Base-by-base conservation (phyloP, 2,113 vertebrate species). In the Paratilapia polleni region DNA sequence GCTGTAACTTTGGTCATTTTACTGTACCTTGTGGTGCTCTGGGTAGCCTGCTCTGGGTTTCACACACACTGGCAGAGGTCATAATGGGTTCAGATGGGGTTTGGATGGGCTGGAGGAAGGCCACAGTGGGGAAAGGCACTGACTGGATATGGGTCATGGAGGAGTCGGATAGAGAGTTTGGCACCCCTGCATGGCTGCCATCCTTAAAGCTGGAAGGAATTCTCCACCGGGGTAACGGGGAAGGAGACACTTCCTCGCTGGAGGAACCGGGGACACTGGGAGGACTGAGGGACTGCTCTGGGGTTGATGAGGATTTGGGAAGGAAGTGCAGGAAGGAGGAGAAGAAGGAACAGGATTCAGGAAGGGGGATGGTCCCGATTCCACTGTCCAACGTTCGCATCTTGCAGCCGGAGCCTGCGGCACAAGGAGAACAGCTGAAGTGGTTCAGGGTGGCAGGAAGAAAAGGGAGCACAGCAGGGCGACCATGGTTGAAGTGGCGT, bases 381-480 rank as follows among this genome's bases (percentile, higher is more conserved):
- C 97, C 97, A 3, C 97, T 98, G 96, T 98, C 97, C 94, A 98
- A 82, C 0, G 97, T 98, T 95, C 97, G 96, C 97, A 97, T 98
- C 95, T 97, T 96, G 95, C 97, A 96, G 95, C 95, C 94, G 24
- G 96, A 96, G 94, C 96, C 97, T 97, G 91, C 74, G 86, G 92
- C 58, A 96, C 63, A 97, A 89, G 90, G 94, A 94, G 92, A 94
- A 1, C 87, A 87, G 84, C 77, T 94, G 91, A 95, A 13, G 79
- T 75, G 75, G 64, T 20, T 81, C 49, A 41, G 76, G 78, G 49
- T 12, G 20, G 26, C 2, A 63, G 78, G 31, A 68, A 31, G 49
- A n/a, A 66, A 66, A 74, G 58, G 88, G n/a, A 61, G 11, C 12
- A 87, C 85, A 61, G 20, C 79, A 79, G 87, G 86, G 61, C 31